A percentile compares a stretch with the other conserved stretches of the same genome.
These are phyloP conservation scores for Microtus oregoni DNA, from an alignment of 2,113 vertebrate species.

Conservation along the genomic window DNA sequence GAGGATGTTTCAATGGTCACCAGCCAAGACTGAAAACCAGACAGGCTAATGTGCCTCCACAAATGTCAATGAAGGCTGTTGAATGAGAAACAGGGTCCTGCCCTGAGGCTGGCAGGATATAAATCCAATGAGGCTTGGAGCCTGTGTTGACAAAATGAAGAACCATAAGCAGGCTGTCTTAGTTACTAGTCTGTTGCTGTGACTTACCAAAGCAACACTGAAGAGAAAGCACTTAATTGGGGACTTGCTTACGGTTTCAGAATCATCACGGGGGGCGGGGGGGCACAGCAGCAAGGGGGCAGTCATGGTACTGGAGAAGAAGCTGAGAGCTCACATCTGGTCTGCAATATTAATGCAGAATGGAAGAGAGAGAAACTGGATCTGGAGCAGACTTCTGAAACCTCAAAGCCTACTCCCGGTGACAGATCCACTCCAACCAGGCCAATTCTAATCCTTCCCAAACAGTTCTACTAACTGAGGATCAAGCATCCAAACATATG, in stretches of 20 bases:
- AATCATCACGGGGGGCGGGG: neutral
- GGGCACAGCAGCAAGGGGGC: neutral
- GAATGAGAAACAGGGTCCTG: accelerated
- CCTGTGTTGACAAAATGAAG: neutral
- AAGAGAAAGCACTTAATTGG: neutral
- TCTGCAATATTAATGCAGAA: neutral
- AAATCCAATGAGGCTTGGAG: neutral
- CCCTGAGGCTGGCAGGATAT: neutral
- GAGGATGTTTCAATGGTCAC: neutral
- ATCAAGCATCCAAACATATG: neutral
- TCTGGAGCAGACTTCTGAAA: neutral
- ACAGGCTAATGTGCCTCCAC: neutral
- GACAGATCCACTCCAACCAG: neutral
- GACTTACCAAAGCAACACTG: neutral
- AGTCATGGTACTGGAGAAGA: neutral
- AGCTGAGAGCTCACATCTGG: neutral
- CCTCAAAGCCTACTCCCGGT: neutral
- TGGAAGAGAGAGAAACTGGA: neutral
- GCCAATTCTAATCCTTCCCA: neutral
- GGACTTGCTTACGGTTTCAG: neutral
- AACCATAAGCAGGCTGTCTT: neutral
- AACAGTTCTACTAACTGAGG: neutral
- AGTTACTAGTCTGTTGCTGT: neutral
- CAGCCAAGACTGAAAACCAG: neutral
- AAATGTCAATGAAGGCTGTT: neutral